phyloP scores from a whole-genome alignment of 2,888 invertebrate genomes.

The Athalia rosae region DNA sequence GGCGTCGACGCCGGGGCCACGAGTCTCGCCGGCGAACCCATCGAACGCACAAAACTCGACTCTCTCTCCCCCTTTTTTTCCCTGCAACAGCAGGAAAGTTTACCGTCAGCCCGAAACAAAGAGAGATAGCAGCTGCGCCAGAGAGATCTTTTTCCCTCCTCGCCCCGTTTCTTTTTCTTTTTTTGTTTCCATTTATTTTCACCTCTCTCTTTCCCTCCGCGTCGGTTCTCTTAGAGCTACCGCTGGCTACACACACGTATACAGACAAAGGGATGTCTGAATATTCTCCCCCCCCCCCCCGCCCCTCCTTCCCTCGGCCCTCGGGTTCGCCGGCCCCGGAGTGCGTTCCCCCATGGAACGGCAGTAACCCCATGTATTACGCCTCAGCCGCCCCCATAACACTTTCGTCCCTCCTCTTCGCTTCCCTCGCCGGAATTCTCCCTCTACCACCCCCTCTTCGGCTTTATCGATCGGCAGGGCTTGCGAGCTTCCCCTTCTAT shows the following conservation, averaged over 20 bases:
- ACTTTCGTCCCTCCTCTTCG: conserved; percentile 15
- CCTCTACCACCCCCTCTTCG: conserved; percentile 26
- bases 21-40: background rate
- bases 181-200: background rate
- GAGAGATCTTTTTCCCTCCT: conserved; percentile 3
- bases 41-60: conserved; percentile 12
- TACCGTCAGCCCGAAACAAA: conserved; percentile 27
- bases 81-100: conserved; percentile 12
- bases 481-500: background rate
- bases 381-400: conserved; percentile 41
- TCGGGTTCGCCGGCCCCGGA: conserved; percentile 26
- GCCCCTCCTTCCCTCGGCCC: background rate
- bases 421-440: conserved; percentile 6
- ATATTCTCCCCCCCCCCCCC: background rate
- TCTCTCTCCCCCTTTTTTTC: conserved; percentile 10
- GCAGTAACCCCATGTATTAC: conserved; percentile 45
- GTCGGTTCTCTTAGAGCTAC: background rate
- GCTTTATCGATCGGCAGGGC: conserved; percentile 43
- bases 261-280: conserved; percentile 28
- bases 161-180: background rate
- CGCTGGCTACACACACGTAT: too few relatives aligned
- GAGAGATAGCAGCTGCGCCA: conserved; percentile 28
- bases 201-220: background rate
- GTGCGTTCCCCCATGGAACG: conserved; percentile 33
- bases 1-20: too few relatives aligned